Percentiles rank a stretch among this genome's conserved stretches.
These are phyloP conservation scores for Scyliorhinus canicula DNA, from an alignment of 2,797 vertebrate species.

Conservation along the genomic window DNA sequence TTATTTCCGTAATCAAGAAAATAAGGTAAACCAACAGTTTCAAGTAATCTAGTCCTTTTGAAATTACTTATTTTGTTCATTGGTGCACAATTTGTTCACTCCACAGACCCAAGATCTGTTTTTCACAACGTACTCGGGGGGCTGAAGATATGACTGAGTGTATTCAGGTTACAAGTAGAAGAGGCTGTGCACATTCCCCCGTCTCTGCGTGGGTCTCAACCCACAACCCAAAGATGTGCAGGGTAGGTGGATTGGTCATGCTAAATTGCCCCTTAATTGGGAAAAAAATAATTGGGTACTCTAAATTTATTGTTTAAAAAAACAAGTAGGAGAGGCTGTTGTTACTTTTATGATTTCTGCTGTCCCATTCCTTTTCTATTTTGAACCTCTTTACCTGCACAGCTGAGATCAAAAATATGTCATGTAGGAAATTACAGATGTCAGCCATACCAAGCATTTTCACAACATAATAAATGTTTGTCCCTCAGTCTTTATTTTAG, in stretches of 20 bases:
- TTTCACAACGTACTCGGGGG: neutral
- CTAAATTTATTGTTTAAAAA: too few relatives aligned
- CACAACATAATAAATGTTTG: neutral
- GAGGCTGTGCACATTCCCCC: too few relatives aligned
- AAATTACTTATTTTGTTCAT: neutral
- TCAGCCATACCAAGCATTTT: neutral
- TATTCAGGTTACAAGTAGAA: neutral
- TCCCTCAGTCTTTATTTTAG: neutral
- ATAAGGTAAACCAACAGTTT: constrained; percentile 70
- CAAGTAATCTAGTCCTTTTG: neutral
- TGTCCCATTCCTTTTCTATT: neutral
- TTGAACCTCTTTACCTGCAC: neutral
- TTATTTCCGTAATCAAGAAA: constrained; percentile 90
- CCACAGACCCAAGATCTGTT: neutral
- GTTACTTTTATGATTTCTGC: neutral
- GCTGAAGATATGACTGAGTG: neutral
- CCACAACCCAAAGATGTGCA: too few relatives aligned
- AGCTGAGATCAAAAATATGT: neutral
- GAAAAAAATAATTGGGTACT: too few relatives aligned
- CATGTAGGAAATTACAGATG: neutral
- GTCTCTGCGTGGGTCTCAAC: too few relatives aligned
- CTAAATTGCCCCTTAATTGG: too few relatives aligned
- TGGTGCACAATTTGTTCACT: neutral
- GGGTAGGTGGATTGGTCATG: too few relatives aligned
- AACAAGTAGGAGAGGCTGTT: neutral